Percentiles rank a stretch among this genome's conserved stretches.
phyloP scores from a whole-genome alignment of 2,113 vertebrate genomes.

The Colinus virginianus region DNA sequence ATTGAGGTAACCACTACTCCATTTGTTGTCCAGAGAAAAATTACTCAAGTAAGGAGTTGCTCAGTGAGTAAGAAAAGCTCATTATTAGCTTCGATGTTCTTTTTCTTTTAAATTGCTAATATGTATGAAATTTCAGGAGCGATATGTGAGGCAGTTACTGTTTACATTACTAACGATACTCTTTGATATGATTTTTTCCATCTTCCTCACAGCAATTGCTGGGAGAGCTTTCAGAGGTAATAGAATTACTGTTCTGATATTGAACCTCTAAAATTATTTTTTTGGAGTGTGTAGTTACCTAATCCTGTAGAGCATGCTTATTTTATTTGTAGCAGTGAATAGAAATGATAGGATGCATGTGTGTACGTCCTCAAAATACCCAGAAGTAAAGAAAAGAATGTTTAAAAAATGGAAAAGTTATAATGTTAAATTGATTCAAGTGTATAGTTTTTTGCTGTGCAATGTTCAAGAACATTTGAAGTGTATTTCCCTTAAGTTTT shows the following conservation, averaged over 20 bases:
- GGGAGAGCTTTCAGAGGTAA: conserved; percentile 98
- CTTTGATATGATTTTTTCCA: conserved; percentile 70
- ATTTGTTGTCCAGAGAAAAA: background rate
- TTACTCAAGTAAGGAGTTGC: background rate
- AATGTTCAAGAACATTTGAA: background rate
- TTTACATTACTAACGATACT: conserved; percentile 40
- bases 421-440: background rate
- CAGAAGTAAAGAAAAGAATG: background rate
- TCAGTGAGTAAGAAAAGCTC: background rate
- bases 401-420: conserved; percentile 32
- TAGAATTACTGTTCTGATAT: conserved; percentile 35
- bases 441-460: background rate
- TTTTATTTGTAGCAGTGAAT: background rate
- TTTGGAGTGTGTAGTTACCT: background rate
- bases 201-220: conserved; percentile 90
- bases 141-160: background rate
- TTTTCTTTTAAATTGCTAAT: background rate
- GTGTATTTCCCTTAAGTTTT: background rate
- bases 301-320: conserved; percentile 22
- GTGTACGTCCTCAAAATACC: conserved; percentile 7
- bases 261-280: conserved; percentile 16
- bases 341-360: background rate
- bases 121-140: background rate
- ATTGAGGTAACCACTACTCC: background rate
- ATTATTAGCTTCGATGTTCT: background rate